A percentile compares a stretch with the other conserved stretches of the same genome.
phyloP scores from a whole-genome alignment of 2,888 invertebrate genomes.

The Barypeithes pellucidus region DNA sequence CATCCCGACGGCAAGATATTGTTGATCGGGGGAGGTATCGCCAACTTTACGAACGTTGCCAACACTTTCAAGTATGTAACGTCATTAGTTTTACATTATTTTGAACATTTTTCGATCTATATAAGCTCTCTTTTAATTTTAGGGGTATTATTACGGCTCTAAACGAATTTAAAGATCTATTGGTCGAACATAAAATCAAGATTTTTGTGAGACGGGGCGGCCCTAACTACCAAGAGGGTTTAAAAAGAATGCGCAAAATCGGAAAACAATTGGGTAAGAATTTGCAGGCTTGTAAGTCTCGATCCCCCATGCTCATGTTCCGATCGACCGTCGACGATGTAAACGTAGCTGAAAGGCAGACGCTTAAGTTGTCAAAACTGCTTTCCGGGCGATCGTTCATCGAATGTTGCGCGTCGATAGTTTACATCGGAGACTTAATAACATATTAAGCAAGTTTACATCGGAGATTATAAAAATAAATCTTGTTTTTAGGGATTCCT shows the following conservation, averaged over 20 bases:
- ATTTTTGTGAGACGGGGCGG: slow-evolving; percentile 98
- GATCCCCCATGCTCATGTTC: too few species aligned
- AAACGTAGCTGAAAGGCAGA: too few species aligned
- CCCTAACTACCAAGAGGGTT: slow-evolving; percentile 96
- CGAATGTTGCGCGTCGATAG: too few species aligned
- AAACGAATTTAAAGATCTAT: slow-evolving; percentile 90
- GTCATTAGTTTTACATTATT: too few species aligned
- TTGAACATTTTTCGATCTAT: too few species aligned
- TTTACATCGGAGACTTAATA: too few species aligned
- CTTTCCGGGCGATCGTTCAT: too few species aligned
- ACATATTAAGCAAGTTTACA: too few species aligned
- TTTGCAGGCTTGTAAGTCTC: too few species aligned
- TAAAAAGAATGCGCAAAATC: slow-evolving; percentile 94
- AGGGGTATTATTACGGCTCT: slow-evolving; percentile 98
- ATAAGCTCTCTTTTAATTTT: neutral
- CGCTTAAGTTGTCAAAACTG: too few species aligned
- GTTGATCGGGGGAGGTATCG: slow-evolving; percentile 96
- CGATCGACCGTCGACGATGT: neutral
- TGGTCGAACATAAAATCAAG: slow-evolving; percentile 92
- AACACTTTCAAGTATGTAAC: slow-evolving; percentile 87
- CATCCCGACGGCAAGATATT: slow-evolving; percentile 87
- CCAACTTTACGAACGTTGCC: slow-evolving; percentile 99
- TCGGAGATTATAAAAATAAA: too few species aligned
- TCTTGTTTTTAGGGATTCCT: slow-evolving; percentile 84
- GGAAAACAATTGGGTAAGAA: slow-evolving; percentile 83